These are phyloP conservation scores for Dendropsophus ebraccatus DNA, from an alignment of 2,113 vertebrate species.

Conservation along the genomic window DNA sequence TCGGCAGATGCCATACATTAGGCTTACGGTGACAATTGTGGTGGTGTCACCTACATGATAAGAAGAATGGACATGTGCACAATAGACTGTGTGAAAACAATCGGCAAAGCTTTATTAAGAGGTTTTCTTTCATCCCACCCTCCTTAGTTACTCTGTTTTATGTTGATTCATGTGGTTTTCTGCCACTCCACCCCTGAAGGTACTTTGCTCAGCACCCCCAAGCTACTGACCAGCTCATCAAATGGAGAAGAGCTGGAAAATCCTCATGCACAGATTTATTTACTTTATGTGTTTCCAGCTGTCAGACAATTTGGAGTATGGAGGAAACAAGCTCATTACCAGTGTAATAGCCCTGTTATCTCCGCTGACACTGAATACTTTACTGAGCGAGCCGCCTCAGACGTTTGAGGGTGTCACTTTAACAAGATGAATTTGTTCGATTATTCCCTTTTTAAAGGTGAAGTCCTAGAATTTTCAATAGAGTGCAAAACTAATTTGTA, in stretches of 20 bases:
- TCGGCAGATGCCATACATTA: background rate
- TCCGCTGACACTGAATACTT: constrained; percentile 66
- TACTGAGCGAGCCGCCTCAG: constrained; percentile 52
- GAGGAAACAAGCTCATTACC: constrained; percentile 57
- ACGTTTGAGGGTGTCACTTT: constrained; percentile 34
- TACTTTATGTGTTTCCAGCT: constrained; percentile 40
- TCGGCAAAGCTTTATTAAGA: background rate
- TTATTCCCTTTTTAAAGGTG: background rate
- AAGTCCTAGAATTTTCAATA: background rate
- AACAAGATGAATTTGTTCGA: constrained; percentile 37
- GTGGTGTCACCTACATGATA: constrained; percentile 17
- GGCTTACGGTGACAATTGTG: background rate
- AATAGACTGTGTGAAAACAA: background rate
- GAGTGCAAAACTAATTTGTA: no score
- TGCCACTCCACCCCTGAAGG: constrained; percentile 28
- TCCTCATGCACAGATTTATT: constrained; percentile 39
- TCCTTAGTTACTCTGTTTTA: background rate
- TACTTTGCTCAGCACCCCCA: constrained; percentile 25
- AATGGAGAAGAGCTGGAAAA: constrained; percentile 38
- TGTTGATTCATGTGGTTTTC: constrained; percentile 30
- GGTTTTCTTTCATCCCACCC: background rate
- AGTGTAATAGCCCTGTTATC: constrained; percentile 71
- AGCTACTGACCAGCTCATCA: constrained; percentile 20
- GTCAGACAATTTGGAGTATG: constrained; percentile 19
- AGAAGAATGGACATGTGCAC: constrained; percentile 14